Conservation (phyloP, 1,140 invertebrate species). For the Drosophila sturtevanti region DNA sequence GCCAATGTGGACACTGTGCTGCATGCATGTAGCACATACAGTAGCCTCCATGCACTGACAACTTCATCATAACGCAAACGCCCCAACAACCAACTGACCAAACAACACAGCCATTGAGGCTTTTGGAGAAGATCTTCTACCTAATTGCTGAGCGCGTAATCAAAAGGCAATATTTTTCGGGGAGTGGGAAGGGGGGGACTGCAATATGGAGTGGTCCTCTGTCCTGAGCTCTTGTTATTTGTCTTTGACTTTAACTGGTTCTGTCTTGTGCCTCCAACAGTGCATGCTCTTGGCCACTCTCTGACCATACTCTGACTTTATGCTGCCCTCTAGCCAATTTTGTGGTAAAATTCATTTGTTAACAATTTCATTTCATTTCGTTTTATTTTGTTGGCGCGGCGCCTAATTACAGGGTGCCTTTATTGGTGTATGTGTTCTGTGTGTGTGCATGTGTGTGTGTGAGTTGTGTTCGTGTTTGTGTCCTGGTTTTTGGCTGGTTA, state of each 20-base stretch:
- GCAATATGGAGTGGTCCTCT: background rate
- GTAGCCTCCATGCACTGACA: constrained; percentile 70
- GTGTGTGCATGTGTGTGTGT: background rate
- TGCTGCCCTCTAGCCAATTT: constrained; percentile 68
- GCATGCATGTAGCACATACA: constrained; percentile 24
- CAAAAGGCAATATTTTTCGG: constrained; percentile 64
- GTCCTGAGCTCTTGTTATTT: constrained; percentile 59
- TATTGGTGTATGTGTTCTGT: constrained; percentile 13
- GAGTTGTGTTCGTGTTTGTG: constrained; percentile 5
- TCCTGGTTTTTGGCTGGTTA: constrained; percentile 29
- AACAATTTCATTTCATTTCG: constrained; percentile 73
- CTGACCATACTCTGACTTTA: background rate
- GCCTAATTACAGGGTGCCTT: constrained; percentile 77
- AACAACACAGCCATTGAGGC: background rate
- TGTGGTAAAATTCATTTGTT: constrained; percentile 79
- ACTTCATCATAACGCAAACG: constrained; percentile 73
- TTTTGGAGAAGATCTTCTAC: constrained; percentile 2
- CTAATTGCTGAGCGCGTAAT: constrained; percentile 74
- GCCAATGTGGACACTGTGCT: constrained; percentile 30
- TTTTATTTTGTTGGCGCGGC: constrained; percentile 55
- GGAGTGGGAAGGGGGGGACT: constrained; percentile 26
- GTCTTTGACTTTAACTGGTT: constrained; percentile 73
- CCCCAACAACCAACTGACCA: constrained; percentile 20
- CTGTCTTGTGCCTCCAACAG: constrained; percentile 25
- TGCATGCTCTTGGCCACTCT: constrained; percentile 16